Percentiles rank a stretch among this genome's conserved stretches.
phyloP scores from a whole-genome alignment of 2,113 vertebrate species.

The Bubo bubo region DNA sequence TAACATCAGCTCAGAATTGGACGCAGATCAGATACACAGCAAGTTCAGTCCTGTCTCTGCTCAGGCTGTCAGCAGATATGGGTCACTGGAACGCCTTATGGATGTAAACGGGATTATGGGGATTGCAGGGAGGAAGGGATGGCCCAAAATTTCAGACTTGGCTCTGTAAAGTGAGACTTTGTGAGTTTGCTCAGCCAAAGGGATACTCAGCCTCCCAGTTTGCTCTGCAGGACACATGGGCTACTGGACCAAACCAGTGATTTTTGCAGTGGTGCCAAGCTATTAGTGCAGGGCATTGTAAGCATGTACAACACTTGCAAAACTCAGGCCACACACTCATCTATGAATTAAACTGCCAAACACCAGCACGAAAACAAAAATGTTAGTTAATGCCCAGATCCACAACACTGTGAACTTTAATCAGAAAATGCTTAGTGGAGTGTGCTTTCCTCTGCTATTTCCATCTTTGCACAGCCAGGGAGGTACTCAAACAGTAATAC shows the following conservation, averaged over 20 bases:
- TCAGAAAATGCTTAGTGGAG: not conserved
- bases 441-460: not conserved
- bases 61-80: not conserved
- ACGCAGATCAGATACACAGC: not conserved
- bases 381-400: not conserved
- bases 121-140: not conserved
- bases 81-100: not conserved
- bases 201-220: not conserved
- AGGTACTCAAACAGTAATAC: not conserved
- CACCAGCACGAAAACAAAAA: not conserved
- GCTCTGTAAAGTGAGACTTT: not conserved
- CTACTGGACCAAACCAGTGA: not conserved
- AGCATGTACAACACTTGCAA: not conserved
- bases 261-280: not conserved
- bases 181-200: not conserved
- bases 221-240: not conserved
- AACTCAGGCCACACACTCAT: not conserved
- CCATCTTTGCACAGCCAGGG: not conserved
- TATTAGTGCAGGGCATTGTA: not conserved
- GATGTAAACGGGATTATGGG: not conserved
- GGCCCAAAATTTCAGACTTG: not conserved
- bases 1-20: not conserved
- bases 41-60: not conserved
- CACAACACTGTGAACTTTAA: not conserved
- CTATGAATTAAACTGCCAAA: not conserved